Conservation (phyloP, 2,797 vertebrate species). For the Brachyrhaphis roseni region DNA sequence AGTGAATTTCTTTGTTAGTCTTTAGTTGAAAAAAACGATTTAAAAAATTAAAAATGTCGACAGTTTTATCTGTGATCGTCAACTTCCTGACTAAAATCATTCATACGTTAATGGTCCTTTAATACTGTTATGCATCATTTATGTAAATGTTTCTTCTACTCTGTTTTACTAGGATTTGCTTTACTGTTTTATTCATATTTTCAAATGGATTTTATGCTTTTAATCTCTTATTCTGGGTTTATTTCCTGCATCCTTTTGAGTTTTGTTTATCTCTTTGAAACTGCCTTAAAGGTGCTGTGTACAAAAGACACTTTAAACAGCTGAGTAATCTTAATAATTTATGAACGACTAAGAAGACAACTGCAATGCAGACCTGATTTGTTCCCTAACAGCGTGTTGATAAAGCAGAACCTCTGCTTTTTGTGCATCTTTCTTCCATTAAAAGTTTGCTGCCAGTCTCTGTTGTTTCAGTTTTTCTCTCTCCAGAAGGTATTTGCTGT, state of each 20-base stretch:
- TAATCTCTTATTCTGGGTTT: not conserved
- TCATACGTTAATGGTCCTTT: not conserved
- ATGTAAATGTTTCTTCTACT: not conserved
- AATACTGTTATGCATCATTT: not conserved
- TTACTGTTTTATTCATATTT: conserved; percentile 1
- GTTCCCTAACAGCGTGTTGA: not conserved
- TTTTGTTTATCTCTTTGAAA: not conserved
- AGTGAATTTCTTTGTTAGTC: not conserved
- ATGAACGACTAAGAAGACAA: not conserved
- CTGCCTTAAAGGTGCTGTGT: not conserved
- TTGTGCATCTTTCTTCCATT: not conserved
- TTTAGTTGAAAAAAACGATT: not conserved
- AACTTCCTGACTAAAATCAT: not conserved
- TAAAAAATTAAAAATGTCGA: not conserved
- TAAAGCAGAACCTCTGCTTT: not conserved
- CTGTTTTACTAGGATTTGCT: not conserved
- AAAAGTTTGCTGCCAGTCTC: conserved; percentile 2
- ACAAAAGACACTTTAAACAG: conserved; percentile 1
- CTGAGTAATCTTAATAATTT: not conserved
- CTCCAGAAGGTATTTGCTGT: not conserved
- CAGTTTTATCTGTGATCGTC: not conserved
- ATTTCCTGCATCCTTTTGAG: not conserved
- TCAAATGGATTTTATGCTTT: not conserved
- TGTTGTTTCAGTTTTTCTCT: conserved; percentile 14
- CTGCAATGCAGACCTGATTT: not conserved